Conservation (phyloP, 2,113 vertebrate species). For the Entelurus aequoreus region DNA sequence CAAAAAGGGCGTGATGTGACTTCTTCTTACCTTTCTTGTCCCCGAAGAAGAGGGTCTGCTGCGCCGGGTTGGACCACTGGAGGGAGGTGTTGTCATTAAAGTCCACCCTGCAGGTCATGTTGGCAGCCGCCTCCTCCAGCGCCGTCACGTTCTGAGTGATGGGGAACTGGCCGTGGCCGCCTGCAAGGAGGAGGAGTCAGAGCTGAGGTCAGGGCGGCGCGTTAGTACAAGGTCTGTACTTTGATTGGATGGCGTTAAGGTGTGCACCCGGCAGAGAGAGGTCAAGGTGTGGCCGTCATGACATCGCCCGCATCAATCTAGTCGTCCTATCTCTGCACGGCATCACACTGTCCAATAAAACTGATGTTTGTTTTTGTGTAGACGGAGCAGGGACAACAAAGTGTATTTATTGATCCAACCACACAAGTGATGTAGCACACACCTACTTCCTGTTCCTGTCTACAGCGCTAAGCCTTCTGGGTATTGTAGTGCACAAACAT, state of each 20-base stretch:
- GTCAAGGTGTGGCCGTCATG: background rate
- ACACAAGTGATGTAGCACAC: too few relatives aligned
- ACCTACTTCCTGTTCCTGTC: too few relatives aligned
- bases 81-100: constrained; percentile 99
- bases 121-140: constrained; percentile 89
- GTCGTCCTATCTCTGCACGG: background rate
- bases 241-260: constrained; percentile 20
- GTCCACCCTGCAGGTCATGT: constrained; percentile 98
- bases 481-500: too few relatives aligned
- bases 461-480: too few relatives aligned
- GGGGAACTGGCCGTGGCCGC: constrained; percentile 91
- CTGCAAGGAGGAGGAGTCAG: constrained; percentile 70
- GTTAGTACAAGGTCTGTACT: constrained; percentile 5
- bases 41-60: constrained; percentile 97
- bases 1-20: constrained; percentile 13
- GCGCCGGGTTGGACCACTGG: constrained; percentile 99
- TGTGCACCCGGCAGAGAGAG: background rate
- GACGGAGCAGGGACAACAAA: too few relatives aligned
- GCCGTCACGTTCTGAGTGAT: constrained; percentile 95
- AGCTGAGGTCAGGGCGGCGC: constrained; percentile 70
- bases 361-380: too few relatives aligned
- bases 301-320: background rate
- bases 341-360: too few relatives aligned
- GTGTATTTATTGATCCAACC: too few relatives aligned
- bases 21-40: constrained; percentile 92